These are phyloP conservation scores for Sparus aurata DNA, from an alignment of 2,797 vertebrate genomes.

Conservation along the genomic window DNA sequence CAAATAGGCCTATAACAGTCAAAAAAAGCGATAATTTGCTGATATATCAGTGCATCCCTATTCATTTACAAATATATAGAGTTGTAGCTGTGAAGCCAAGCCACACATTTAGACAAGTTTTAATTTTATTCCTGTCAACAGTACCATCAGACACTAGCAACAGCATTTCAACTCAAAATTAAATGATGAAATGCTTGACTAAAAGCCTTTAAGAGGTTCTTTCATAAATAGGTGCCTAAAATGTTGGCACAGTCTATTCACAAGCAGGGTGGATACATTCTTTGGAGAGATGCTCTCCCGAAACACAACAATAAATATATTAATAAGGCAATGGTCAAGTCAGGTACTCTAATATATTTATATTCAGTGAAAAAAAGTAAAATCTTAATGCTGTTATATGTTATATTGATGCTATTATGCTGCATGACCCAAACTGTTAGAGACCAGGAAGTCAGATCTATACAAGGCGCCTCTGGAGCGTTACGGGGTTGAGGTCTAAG, in stretches of 20 bases:
- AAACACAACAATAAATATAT: constrained; percentile 52
- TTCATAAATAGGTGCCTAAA: constrained; percentile 41
- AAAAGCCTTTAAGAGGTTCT: constrained; percentile 16
- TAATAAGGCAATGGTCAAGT: constrained; percentile 64
- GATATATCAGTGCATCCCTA: not conserved
- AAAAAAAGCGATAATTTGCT: too few relatives aligned
- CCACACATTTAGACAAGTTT: constrained; percentile 5
- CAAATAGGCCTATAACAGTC: too few relatives aligned
- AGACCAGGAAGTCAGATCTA: constrained; percentile 22
- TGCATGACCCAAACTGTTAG: constrained; percentile 23
- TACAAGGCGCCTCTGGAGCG: constrained; percentile 29
- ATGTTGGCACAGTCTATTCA: constrained; percentile 27
- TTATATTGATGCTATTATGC: not conserved
- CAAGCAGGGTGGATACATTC: constrained; percentile 63
- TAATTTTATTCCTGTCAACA: constrained; percentile 11
- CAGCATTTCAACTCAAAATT: constrained; percentile 23
- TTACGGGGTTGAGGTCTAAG: constrained; percentile 13
- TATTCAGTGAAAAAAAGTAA: constrained; percentile 8
- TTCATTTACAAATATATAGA: constrained; percentile 14
- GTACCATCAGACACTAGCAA: constrained; percentile 22
- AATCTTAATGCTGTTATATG: not conserved
- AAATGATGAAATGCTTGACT: constrained; percentile 22
- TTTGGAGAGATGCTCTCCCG: constrained; percentile 41
- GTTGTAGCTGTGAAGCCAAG: constrained; percentile 22
- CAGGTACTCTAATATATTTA: constrained; percentile 40